Evolutionary conservation across 2,888 invertebrate species (phyloP).

Genomic region (Phlogophora meticulosa): DNA sequence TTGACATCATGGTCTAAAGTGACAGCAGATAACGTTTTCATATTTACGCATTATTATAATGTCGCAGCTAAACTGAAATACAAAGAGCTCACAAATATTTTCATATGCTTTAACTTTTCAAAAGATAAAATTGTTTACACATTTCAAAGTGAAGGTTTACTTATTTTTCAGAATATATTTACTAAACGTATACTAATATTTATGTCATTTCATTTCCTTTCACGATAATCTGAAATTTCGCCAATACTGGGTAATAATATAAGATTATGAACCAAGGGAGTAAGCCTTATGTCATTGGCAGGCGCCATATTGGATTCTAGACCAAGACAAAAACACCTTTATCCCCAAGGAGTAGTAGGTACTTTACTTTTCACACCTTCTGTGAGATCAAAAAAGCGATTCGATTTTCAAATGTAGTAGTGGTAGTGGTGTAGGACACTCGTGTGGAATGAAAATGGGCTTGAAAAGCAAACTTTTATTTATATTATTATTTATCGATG

Average conservation of each 20-base stretch:
- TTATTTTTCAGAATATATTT: constrained; percentile 11
- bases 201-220: neutral
- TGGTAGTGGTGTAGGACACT: constrained; percentile 73
- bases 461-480: constrained; percentile 85
- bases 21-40: constrained; percentile 29
- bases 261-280: neutral
- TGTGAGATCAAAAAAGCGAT: no score
- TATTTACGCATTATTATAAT: constrained; percentile 20
- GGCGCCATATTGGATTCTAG: no score
- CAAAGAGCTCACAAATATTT: constrained; percentile 20
- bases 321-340: no score
- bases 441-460: constrained; percentile 83
- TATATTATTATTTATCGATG: constrained; percentile 85
- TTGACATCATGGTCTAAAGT: neutral
- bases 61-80: neutral
- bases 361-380: no score
- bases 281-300: no score
- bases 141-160: constrained; percentile 18
- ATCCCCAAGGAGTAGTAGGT: no score
- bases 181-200: neutral
- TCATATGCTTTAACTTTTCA: constrained; percentile 18
- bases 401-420: no score
- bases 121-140: constrained; percentile 49
- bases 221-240: neutral
- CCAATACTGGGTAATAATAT: neutral